Conservation (phyloP, 1,140 invertebrate genomes). For the Diabrotica undecimpunctata region DNA sequence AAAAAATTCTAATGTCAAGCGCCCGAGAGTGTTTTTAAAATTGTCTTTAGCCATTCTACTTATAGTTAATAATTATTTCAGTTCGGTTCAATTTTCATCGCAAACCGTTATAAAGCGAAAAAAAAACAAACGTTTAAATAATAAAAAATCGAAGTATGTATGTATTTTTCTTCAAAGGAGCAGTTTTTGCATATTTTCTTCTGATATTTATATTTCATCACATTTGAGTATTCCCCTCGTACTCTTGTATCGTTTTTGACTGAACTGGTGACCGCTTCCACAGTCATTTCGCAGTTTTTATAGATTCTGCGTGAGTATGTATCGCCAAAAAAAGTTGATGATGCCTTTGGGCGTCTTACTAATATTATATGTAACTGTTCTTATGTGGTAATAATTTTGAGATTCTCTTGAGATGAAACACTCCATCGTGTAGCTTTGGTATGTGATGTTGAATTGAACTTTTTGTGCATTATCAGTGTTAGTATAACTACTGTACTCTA, state of each 20-base stretch:
- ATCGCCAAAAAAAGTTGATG: neutral
- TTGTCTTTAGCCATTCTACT: no score
- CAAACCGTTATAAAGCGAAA: no score
- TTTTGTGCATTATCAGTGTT: no score
- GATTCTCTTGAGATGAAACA: neutral
- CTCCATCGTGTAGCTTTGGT: neutral
- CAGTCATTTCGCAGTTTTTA: neutral
- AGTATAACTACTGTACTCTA: no score
- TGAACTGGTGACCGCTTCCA: neutral
- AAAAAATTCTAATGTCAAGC: no score
- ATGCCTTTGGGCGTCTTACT: neutral
- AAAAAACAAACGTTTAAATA: no score
- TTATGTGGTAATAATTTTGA: neutral
- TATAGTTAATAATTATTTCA: no score
- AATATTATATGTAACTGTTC: constrained; percentile 1
- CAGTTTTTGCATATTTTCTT: no score
- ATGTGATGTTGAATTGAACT: neutral
- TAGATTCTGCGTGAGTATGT: neutral
- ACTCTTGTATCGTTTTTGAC: neutral
- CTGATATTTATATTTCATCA: neutral
- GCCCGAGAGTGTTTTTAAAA: no score
- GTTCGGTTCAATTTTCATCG: no score
- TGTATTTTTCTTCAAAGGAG: no score
- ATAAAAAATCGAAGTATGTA: no score
- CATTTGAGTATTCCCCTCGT: neutral